phyloP scores from a whole-genome alignment of 2,113 vertebrate species.

The Coreoperca whiteheadi region DNA sequence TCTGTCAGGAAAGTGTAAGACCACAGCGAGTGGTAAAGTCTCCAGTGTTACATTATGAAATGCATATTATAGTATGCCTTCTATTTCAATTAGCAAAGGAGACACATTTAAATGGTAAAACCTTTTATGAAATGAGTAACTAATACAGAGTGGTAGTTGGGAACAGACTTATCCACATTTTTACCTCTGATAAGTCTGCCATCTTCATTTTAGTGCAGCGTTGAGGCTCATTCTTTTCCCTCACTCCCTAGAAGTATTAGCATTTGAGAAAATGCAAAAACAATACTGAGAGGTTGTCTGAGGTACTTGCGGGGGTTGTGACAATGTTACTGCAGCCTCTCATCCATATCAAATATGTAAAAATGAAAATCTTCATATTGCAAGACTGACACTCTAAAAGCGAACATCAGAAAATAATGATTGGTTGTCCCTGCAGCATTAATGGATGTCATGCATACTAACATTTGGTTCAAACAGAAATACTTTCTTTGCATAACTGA shows the following conservation, averaged over 20 bases:
- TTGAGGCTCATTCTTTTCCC: neutral
- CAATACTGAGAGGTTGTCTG: slow-evolving; percentile 28
- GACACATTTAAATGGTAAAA: slow-evolving; percentile 19
- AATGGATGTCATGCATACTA: slow-evolving; percentile 36
- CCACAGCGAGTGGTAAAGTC: neutral
- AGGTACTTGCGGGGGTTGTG: slow-evolving; percentile 17
- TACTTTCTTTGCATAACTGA: slow-evolving; percentile 27
- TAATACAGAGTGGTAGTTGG: slow-evolving; percentile 24
- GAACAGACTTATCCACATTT: slow-evolving; percentile 26
- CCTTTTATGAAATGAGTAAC: slow-evolving; percentile 6
- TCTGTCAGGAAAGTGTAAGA: slow-evolving; percentile 10
- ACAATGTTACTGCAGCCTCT: slow-evolving; percentile 34
- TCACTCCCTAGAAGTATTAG: slow-evolving; percentile 14
- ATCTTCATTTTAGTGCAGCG: slow-evolving; percentile 30
- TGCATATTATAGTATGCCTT: slow-evolving; percentile 2
- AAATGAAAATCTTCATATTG: slow-evolving; percentile 15
- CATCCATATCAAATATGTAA: slow-evolving; percentile 33
- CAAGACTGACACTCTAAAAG: slow-evolving; percentile 13
- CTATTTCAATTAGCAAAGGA: slow-evolving; percentile 32
- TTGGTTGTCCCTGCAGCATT: slow-evolving; percentile 32
- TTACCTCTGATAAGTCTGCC: slow-evolving; percentile 20
- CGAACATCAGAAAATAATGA: slow-evolving; percentile 31
- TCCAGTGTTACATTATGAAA: slow-evolving; percentile 15
- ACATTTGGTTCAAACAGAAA: slow-evolving; percentile 39
- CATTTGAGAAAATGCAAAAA: slow-evolving; percentile 30